These are phyloP conservation scores for Pitta sordida DNA, from an alignment of 2,113 vertebrate genomes.

Conservation along the genomic window DNA sequence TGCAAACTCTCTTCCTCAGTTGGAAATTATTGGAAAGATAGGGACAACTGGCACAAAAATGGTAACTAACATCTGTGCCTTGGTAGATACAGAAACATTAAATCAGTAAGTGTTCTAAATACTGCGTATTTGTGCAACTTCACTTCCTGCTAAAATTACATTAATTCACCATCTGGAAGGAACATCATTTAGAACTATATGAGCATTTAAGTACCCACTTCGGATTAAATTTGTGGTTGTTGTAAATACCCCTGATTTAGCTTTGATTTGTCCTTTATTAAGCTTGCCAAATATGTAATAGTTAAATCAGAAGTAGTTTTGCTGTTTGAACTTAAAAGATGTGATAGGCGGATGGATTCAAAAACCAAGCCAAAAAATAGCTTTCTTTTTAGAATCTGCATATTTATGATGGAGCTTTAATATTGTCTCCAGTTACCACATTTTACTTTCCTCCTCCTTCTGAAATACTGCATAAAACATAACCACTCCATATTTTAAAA, in stretches of 20 bases:
- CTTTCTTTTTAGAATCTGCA: constrained; percentile 41
- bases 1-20: constrained; percentile 54
- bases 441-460: constrained; percentile 13
- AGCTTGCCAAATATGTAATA: constrained; percentile 70
- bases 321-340: constrained; percentile 63
- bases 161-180: constrained; percentile 83
- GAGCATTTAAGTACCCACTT: constrained; percentile 79
- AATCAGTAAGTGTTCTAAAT: constrained; percentile 71
- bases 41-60: constrained; percentile 68
- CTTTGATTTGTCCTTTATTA: constrained; percentile 77
- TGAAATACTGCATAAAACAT: constrained; percentile 35
- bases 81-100: constrained; percentile 69
- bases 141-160: constrained; percentile 80
- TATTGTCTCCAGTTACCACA: constrained; percentile 4
- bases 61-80: constrained; percentile 73
- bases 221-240: constrained; percentile 78
- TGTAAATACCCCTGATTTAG: constrained; percentile 82
- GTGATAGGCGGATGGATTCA: constrained; percentile 35
- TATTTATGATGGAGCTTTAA: constrained; percentile 33
- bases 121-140: constrained; percentile 77
- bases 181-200: constrained; percentile 75
- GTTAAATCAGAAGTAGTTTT: constrained; percentile 74
- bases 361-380: constrained; percentile 3
- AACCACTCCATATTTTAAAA: background rate
- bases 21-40: constrained; percentile 63